Base-by-base conservation (phyloP, 2,797 vertebrate species). In the Cyprinella venusta region DNA sequence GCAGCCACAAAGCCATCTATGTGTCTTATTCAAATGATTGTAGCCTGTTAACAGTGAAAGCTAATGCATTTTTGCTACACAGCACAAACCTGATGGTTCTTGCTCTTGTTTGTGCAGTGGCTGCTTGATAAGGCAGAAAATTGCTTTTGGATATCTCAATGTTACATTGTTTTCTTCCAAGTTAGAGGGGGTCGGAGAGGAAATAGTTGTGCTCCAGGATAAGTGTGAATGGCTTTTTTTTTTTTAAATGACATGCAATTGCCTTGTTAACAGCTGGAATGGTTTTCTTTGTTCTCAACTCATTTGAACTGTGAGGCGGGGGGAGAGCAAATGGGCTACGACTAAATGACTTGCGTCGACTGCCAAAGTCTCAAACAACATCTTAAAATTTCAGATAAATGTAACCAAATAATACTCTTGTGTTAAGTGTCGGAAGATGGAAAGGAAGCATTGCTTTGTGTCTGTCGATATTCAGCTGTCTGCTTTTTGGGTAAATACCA, bases 101-200 rank as follows among this genome's bases (percentile, higher is more conserved):
- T 75, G 79, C 82, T 80, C 24, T 54, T 83, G 76, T 82, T 78
- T 86, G 75, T 40, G 67, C 76, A 33, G 10, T 18, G 67, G 69
- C 74, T 85, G 79, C 45, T 83, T 84, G 81, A 89, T 89, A 88
- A 82, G 81, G 79, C 83, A 87, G 86, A 88, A 86, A 85, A 88
- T 87, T 84, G 83, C 85, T 87, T 88, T 88, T 83, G 81, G 76
- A 82, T 85, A 85, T 82, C 63, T 80, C 52, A 52, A 45, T 50
- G 56, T 79, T 80, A 76, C 71, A 80, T 54, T 79, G 79, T 83
- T 82, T 79, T 84, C 81, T 54, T 45, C 68, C 42, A 79, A 78
- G 80, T 71, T 84, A 33, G 52, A 69, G 36, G 75, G 48, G 54
- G 48, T 76, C 64, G 72, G 36, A 59, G 65, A 77, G 74, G 30